Evolutionary conservation across 2,888 invertebrate genomes (phyloP), one percentile per base, ranked within the genome.

Genomic region (Chalcosyrphus nemorum): DNA sequence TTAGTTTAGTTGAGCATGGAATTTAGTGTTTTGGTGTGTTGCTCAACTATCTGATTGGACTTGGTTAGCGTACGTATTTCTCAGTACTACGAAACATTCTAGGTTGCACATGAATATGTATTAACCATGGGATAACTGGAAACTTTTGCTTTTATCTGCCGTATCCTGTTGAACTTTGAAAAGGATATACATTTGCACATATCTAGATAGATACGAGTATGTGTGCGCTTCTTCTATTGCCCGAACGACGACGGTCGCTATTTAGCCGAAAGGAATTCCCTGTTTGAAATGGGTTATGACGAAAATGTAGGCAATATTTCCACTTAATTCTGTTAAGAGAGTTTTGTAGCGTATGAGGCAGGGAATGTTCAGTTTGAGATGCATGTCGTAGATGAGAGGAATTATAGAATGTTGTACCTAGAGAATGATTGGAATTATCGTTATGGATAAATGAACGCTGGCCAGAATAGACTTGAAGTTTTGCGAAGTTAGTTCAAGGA

Each of bases 1-100:
- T 74, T 81, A 68, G 54, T 68, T 81, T 52, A 81, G 63, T 65
- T 81, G 75, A 81, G 81, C 76, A 76, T 65, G 76, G 81, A 81
- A 81, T 81, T 71, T 71, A 76, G 70, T 76, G 76, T 81, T 70
- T 75, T 57, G 63, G 50, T 70, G 47, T 81, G 56, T 63, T 76
- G 57, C 35, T 59, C 50, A 70, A 47, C 70, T 81, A 75, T 81
- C 81, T 81, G 81, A 81, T 81, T 81, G 81, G 76, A 70, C 76
- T 76, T 59, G 81, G 81, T 75, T 63, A 57, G 70, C 50, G 15
- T 54, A 56, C 65, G 27, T 70, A 65, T 81, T 81, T 81, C n/a
- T n/a, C n/a, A n/a, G n/a, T 71, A 65, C n/a, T 81, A 56, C 43
- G 50, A 57, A 71, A 59, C 17, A 65, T 76, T 70, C 75, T 76